Conservation (phyloP, 2,113 vertebrate genomes). For the Rhinolophus ferrumequinum region DNA sequence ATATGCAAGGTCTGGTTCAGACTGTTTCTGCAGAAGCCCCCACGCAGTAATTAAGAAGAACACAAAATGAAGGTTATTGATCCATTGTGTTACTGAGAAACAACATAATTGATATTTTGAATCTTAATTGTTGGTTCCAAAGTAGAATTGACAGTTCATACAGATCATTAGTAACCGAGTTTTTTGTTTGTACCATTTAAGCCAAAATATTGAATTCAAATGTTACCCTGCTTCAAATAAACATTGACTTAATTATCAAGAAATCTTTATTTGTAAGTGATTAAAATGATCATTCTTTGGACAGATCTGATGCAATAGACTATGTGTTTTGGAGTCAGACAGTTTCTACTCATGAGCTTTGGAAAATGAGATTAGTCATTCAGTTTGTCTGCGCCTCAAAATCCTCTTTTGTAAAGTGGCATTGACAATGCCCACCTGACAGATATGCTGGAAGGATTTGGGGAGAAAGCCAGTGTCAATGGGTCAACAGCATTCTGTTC, state of each 20-base stretch:
- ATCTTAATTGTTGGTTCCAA: slow-evolving; percentile 69
- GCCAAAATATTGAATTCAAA: slow-evolving; percentile 55
- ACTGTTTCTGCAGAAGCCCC: slow-evolving; percentile 56
- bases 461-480: neutral
- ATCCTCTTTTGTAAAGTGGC: neutral
- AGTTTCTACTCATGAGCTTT: neutral
- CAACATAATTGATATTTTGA: slow-evolving; percentile 76
- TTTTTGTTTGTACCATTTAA: slow-evolving; percentile 45
- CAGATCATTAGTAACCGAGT: slow-evolving; percentile 57
- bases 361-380: neutral
- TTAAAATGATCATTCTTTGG: neutral
- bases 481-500: neutral
- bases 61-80: slow-evolving; percentile 77
- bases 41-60: slow-evolving; percentile 72
- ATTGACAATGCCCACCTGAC: neutral
- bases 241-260: slow-evolving; percentile 39
- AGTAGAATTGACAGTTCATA: slow-evolving; percentile 63
- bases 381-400: neutral
- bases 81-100: slow-evolving; percentile 73
- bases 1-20: slow-evolving; percentile 54
- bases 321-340: neutral
- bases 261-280: neutral
- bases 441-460: neutral
- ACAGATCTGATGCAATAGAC: neutral
- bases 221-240: slow-evolving; percentile 13